Evolutionary conservation across 35 echinoderm and acorn worm species (phyloP), one percentile per base, ranked within the genome.

Genomic region (Acanthaster planci): DNA sequence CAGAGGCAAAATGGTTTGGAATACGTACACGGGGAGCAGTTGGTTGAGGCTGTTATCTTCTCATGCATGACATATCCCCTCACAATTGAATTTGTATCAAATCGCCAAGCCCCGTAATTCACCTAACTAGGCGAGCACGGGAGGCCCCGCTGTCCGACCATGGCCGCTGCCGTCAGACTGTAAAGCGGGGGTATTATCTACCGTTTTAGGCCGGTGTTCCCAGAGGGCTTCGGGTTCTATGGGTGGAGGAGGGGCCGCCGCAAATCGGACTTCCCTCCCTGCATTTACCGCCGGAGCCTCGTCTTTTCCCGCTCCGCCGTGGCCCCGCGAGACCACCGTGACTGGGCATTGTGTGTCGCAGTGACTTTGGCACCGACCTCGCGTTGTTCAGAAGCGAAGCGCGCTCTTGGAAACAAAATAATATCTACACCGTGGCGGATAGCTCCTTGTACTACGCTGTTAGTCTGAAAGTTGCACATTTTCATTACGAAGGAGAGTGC

Each of bases 61-160:
- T 31, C 23, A 72, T 29, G 64, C 64, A 72, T 34, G 64, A 34
- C 64, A 72, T 72, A 72, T 72, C 64, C 64, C 29, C 64, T 26
- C 23, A 72, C 64, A 72, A 1, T 72, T 12, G 64, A 26, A 72
- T 72, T 72, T 72, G 64, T 72, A 72, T 72, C 64, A 72, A 72
- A 72, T 72, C 64, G 23, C 64, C 64, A 35, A 72, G 12, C 64
- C 64, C 64, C 30, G 14, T 72, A 34, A 72, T 72, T 21, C 64
- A 29, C 14, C 64, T 72, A 72, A 72, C 64, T 12, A 34, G 64
- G 26, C 64, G 15, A 72, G 14, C 23, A 3, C 18, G 23, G 64
- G 19, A 72, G 64, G 26, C 64, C 14, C 21, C 64, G 10, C 64
- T 7, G 7, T 34, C 23, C 23, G 64, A 26, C 64, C 30, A 12